A percentile compares a stretch with the other conserved stretches of the same genome.
These are phyloP conservation scores for Syngnathus acus DNA, from an alignment of 2,797 vertebrate species.

Conservation along the genomic window DNA sequence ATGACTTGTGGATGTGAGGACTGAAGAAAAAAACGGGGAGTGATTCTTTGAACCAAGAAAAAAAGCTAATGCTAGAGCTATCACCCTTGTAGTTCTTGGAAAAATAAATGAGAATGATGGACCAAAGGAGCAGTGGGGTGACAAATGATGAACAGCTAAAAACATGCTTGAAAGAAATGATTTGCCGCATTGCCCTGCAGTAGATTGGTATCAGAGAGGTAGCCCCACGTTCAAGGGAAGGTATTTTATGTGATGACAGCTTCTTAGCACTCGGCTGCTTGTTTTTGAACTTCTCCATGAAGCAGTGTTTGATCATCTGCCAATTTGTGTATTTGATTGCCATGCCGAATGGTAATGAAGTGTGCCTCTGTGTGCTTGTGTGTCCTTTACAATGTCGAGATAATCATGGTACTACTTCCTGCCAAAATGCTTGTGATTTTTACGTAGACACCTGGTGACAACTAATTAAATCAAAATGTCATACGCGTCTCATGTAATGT, in stretches of 20 bases:
- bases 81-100: not conserved
- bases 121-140: not conserved
- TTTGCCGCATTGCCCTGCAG: not conserved
- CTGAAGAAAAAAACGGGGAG: not conserved
- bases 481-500: constrained; percentile 35
- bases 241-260: not conserved
- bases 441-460: constrained; percentile 53
- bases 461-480: constrained; percentile 70
- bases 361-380: constrained; percentile 11
- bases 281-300: constrained; percentile 38
- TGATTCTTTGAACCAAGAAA: not conserved
- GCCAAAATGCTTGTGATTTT: constrained; percentile 32
- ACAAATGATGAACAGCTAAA: constrained; percentile 3
- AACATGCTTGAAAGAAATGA: not conserved
- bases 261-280: constrained; percentile 2
- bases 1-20: not conserved
- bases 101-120: not conserved
- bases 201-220: not conserved
- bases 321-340: constrained; percentile 18
- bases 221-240: constrained; percentile 1
- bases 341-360: constrained; percentile 43
- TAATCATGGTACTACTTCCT: constrained; percentile 35
- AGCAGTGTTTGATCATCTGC: constrained; percentile 48
- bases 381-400: not conserved
- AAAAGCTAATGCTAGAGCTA: not conserved